phyloP scores from a whole-genome alignment of 1,140 invertebrate species.

The Leptinotarsa texana region DNA sequence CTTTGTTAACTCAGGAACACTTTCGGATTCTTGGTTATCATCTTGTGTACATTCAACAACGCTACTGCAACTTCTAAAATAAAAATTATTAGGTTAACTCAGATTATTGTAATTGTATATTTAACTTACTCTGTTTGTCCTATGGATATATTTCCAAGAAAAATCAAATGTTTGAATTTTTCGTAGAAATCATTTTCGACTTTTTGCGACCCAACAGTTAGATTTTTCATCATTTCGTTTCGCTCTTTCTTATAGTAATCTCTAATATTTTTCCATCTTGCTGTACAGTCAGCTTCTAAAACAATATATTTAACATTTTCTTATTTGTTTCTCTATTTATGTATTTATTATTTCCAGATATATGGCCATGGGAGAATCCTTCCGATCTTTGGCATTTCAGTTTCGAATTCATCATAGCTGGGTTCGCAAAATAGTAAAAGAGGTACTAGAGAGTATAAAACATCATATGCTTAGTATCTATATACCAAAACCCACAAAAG shows the following conservation, averaged over 20 bases:
- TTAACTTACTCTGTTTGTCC: not conserved
- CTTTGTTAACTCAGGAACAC: too few relatives aligned
- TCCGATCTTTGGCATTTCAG: conserved; percentile 12
- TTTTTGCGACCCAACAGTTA: not conserved
- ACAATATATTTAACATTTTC: not conserved
- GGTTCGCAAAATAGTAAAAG: conserved; percentile 7
- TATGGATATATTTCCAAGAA: not conserved
- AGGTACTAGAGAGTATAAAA: conserved; percentile 5
- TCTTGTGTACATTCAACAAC: not conserved
- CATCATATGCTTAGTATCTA: conserved; percentile 12
- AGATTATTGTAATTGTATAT: not conserved
- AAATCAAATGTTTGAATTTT: not conserved
- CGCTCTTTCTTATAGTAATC: not conserved
- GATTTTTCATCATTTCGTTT: not conserved
- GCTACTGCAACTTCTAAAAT: conserved; percentile 11
- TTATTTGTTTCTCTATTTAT: not conserved
- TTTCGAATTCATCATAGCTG: conserved; percentile 11
- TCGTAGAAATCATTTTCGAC: not conserved
- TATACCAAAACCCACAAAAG: conserved; percentile 27
- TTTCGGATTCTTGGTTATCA: too few relatives aligned
- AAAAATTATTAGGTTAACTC: not conserved
- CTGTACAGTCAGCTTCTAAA: conserved; percentile 1
- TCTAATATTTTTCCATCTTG: not conserved
- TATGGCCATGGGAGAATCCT: conserved; percentile 7
- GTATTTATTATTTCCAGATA: conserved; percentile 11